Evolutionary conservation across 2,113 vertebrate species (phyloP).

Genomic region (Psettodes erumei): DNA sequence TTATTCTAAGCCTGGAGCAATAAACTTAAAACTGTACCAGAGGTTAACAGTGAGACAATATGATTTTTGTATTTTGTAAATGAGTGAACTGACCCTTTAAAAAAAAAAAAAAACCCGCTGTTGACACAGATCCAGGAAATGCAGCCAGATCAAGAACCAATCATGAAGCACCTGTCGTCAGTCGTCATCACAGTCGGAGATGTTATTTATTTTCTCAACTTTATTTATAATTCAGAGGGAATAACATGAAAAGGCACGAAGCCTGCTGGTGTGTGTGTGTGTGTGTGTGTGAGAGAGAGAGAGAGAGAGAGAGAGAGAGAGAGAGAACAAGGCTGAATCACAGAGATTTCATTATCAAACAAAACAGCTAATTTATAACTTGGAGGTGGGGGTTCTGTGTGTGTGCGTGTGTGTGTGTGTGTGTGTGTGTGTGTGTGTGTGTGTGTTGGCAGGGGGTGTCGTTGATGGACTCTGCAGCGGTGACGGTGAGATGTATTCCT

Average conservation of each 20-base stretch:
- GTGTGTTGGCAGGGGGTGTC: constrained; percentile 50
- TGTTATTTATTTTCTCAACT: constrained; percentile 41
- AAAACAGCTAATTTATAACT: constrained; percentile 90
- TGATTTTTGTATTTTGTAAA: background rate
- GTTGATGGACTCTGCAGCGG: constrained; percentile 83
- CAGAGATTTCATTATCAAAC: constrained; percentile 90
- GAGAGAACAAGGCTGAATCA: constrained; percentile 82
- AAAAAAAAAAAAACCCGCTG: no score
- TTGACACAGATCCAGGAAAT: background rate
- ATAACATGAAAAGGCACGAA: constrained; percentile 57
- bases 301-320: background rate
- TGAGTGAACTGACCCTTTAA: constrained; percentile 13
- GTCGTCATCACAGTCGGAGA: constrained; percentile 21
- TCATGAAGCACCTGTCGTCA: background rate
- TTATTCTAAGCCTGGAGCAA: background rate
- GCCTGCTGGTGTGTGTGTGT: constrained; percentile 33
- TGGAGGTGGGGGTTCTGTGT: background rate
- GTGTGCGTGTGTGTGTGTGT: background rate
- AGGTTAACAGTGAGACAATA: no score
- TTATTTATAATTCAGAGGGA: constrained; percentile 53
- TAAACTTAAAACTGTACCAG: no score
- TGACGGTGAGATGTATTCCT: constrained; percentile 90
- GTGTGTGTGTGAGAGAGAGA: constrained; percentile 37
- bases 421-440: background rate
- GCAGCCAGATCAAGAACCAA: background rate